These are phyloP conservation scores for Agraylea sexmaculata DNA, from an alignment of 1,140 invertebrate species.

Conservation along the genomic window DNA sequence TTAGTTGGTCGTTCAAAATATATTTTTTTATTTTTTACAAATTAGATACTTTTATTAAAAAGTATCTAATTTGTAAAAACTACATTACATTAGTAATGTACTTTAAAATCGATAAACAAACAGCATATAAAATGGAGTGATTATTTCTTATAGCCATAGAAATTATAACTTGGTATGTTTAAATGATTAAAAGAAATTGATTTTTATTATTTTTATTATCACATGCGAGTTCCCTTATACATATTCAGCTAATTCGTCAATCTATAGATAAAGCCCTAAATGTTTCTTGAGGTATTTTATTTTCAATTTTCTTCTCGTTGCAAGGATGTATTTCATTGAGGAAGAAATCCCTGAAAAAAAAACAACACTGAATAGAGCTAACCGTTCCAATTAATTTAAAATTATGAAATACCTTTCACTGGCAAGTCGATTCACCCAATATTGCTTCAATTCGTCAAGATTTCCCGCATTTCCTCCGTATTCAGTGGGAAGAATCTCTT, in stretches of 20 bases:
- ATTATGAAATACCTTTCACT: slow-evolving; percentile 30
- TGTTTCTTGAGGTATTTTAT: slow-evolving; percentile 6
- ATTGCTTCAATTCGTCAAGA: slow-evolving; percentile 41
- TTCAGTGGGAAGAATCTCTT: slow-evolving; percentile 49
- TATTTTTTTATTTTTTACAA: neutral
- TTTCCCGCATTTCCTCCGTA: slow-evolving; percentile 49
- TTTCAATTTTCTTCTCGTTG: slow-evolving; percentile 7
- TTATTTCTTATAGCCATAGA: too few species aligned
- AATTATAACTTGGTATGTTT: too few species aligned
- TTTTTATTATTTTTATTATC: too few species aligned
- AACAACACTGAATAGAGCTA: neutral
- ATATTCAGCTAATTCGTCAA: slow-evolving; percentile 9
- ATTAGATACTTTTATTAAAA: neutral
- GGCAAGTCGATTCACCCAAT: slow-evolving; percentile 39
- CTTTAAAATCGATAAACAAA: neutral
- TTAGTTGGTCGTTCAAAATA: neutral
- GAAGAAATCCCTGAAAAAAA: slow-evolving; percentile 18
- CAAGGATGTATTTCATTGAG: slow-evolving; percentile 16
- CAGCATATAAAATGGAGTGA: too few species aligned
- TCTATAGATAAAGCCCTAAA: slow-evolving; percentile 17
- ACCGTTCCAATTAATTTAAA: too few species aligned
- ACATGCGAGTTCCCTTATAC: too few species aligned
- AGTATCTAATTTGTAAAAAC: neutral
- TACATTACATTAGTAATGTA: neutral
- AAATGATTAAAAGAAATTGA: too few species aligned